Conservation (phyloP, 2,888 invertebrate genomes). For the Agrochola circellaris region DNA sequence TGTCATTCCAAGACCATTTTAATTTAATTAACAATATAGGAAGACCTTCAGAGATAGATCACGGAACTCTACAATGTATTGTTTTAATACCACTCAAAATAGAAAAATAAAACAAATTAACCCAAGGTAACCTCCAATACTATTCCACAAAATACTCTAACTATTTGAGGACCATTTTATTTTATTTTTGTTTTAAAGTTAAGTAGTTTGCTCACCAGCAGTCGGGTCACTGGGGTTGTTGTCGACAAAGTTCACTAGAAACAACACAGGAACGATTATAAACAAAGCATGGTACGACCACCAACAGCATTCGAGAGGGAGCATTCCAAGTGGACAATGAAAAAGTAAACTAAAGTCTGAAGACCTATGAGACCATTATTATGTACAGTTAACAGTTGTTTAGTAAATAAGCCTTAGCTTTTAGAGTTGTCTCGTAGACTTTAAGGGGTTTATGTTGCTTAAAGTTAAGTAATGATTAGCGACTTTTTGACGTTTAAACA, state of each 20-base stretch:
- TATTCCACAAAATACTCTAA: too few relatives aligned
- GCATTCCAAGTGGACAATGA: not conserved
- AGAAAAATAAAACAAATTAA: too few relatives aligned
- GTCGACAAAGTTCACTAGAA: slow-evolving; percentile 48
- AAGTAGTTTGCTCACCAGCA: slow-evolving; percentile 17
- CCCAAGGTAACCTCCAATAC: too few relatives aligned
- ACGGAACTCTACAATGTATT: not conserved
- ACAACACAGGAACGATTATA: slow-evolving; percentile 18
- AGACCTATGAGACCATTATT: not conserved
- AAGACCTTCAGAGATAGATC: not conserved
- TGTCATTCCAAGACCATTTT: too few relatives aligned
- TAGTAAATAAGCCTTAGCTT: not conserved
- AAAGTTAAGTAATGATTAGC: too few relatives aligned
- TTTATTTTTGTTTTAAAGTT: not conserved
- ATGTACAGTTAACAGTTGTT: not conserved
- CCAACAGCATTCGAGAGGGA: not conserved
- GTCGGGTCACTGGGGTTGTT: slow-evolving; percentile 33
- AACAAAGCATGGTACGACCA: slow-evolving; percentile 8
- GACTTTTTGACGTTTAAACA: too few relatives aligned
- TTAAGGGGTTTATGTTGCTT: too few relatives aligned
- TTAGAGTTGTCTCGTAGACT: not conserved
- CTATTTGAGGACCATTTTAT: too few relatives aligned
- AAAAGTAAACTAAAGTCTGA: not conserved
- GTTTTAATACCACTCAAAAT: not conserved
- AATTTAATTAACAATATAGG: too few relatives aligned